phyloP scores from a whole-genome alignment of 2,888 invertebrate genomes.

The Resseliella maxima region DNA sequence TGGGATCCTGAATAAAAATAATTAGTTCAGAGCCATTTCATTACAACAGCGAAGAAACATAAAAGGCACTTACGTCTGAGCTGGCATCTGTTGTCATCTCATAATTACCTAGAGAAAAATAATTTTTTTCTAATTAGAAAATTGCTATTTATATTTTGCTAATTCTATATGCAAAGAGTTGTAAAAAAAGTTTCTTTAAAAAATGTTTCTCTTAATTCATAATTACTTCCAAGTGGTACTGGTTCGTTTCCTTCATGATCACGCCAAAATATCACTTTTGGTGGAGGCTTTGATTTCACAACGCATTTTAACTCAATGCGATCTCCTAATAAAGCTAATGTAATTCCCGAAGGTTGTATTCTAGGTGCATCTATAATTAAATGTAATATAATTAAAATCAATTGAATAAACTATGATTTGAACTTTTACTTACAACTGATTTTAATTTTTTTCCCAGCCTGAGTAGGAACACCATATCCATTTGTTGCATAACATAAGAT shows the following conservation, averaged over 20 bases:
- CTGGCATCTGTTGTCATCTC: slow-evolving; percentile 75
- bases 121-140: too few species aligned
- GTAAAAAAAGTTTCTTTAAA: too few species aligned
- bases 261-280: slow-evolving; percentile 84
- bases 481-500: slow-evolving; percentile 90
- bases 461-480: slow-evolving; percentile 88
- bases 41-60: neutral
- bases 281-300: slow-evolving; percentile 82
- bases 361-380: slow-evolving; percentile 75
- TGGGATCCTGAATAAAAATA: slow-evolving; percentile 69
- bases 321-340: slow-evolving; percentile 81
- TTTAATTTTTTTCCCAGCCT: slow-evolving; percentile 81
- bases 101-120: slow-evolving; percentile 80
- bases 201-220: too few species aligned
- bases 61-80: slow-evolving; percentile 55
- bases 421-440: slow-evolving; percentile 78
- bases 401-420: neutral
- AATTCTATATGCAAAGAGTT: too few species aligned
- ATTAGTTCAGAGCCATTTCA: neutral
- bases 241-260: slow-evolving; percentile 80
- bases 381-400: too few species aligned
- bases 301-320: slow-evolving; percentile 81
- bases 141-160: too few species aligned
- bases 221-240: slow-evolving; percentile 82
- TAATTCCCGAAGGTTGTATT: slow-evolving; percentile 81